Conservation (phyloP, 2,113 vertebrate genomes). For the Puntigrus tetrazona region DNA sequence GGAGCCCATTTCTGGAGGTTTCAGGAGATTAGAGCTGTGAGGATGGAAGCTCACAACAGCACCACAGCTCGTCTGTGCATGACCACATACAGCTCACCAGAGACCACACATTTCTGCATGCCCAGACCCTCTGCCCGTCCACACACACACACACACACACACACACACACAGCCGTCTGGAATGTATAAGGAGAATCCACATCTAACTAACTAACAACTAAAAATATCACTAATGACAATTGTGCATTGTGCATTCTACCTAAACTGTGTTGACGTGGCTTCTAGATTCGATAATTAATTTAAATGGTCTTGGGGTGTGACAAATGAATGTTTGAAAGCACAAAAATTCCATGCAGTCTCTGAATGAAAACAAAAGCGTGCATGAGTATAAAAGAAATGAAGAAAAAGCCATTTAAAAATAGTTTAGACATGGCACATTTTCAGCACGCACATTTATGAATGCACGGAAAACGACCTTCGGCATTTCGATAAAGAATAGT, state of each 20-base stretch:
- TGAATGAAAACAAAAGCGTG: background rate
- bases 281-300: background rate
- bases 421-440: background rate
- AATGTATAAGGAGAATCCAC: background rate
- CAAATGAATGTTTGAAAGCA: background rate
- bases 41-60: slow-evolving; percentile 23
- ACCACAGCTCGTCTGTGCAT: slow-evolving; percentile 30
- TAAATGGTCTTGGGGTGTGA: background rate
- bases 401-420: background rate
- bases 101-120: slow-evolving; percentile 19
- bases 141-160: background rate
- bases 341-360: background rate
- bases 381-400: background rate
- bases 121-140: background rate
- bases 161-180: background rate
- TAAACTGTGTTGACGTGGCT: background rate
- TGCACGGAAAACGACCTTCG: background rate
- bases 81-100: slow-evolving; percentile 16
- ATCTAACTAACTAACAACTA: background rate
- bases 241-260: too few relatives aligned
- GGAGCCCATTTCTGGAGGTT: slow-evolving; percentile 10
- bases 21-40: slow-evolving; percentile 31
- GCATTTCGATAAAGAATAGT: background rate
- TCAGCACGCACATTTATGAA: background rate
- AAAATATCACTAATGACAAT: background rate